Base-by-base conservation (phyloP, 2,113 vertebrate genomes). In the Vulpes lagopus region DNA sequence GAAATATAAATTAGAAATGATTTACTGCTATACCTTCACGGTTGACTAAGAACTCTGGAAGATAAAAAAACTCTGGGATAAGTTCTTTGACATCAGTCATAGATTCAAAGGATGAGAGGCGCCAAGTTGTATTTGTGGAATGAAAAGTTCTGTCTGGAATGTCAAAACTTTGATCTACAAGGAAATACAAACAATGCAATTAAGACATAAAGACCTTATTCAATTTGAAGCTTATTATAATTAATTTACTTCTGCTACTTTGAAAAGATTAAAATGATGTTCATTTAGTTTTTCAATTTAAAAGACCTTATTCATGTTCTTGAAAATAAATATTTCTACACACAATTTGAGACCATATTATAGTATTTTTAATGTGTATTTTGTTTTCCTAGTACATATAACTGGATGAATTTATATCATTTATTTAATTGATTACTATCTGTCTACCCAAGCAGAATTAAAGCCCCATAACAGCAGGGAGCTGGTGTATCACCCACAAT, bases 81-180 rank as follows among this genome's bases (percentile, higher is more conserved):
- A 99, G 99, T 98, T 99, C 99, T 95, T 99, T 99, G 64, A 99
- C 99, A 0, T 99, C 99, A 32, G 99, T 99, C 99, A 99, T 99
- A 65, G 99, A 99, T 98, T 99, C 99, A 59, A 99, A 99, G 0
- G 99, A 99, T 67, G 99, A 99, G 25, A 99, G 99, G 32, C 99
- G 99, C 99, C 99, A 99, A 5, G 99, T 99, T 95, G 99, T 99
- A 97, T 99, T 99, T 98, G 99, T 99, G 74, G 99, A 99, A 98
- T 99, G 99, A 98, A 99, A 99, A 20, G 99, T 99, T 98, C 99
- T 99, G 99, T 99, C 99, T 79, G 99, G 99, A 97, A 99, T 99
- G 99, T 99, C 99, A 99, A 99, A 99, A 98, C 99, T 99, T 98
- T 99, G 99, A 99, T 99, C 99, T 99, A 98, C 88, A 98, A 98